These are phyloP conservation scores for Monochamus saltuarius DNA, from an alignment of 1,140 invertebrate genomes.

Conservation along the genomic window DNA sequence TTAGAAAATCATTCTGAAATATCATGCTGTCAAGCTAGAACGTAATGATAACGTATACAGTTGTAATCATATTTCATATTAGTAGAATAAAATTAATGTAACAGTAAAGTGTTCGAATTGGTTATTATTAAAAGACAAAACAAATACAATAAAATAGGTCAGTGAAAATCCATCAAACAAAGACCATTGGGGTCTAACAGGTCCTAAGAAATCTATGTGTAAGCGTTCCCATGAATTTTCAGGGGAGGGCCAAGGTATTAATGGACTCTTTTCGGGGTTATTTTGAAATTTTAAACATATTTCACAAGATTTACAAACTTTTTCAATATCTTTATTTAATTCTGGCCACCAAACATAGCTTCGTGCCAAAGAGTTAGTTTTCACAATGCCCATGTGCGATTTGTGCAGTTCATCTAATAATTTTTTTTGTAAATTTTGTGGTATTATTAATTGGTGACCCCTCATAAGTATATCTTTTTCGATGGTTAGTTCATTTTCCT, in stretches of 20 bases:
- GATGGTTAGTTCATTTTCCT: conserved; percentile 32
- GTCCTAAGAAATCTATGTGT: conserved; percentile 43
- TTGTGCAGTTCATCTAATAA: conserved; percentile 49
- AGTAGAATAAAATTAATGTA: too few species aligned
- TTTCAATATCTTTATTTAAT: conserved; percentile 49
- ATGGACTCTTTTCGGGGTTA: conserved; percentile 36
- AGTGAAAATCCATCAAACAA: too few species aligned
- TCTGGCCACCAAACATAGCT: conserved; percentile 44
- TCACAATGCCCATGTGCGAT: conserved; percentile 51
- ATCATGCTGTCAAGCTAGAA: too few species aligned
- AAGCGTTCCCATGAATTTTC: conserved; percentile 27
- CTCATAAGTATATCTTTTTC: conserved; percentile 37
- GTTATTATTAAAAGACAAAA: too few species aligned
- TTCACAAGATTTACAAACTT: conserved; percentile 25
- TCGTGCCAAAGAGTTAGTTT: conserved; percentile 52
- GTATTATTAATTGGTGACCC: conserved; percentile 49
- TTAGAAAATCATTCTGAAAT: too few species aligned
- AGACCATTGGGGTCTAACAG: too few species aligned
- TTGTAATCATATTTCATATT: too few species aligned
- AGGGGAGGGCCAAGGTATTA: conserved; percentile 1
- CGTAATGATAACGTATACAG: too few species aligned
- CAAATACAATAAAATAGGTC: too few species aligned
- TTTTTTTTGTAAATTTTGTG: conserved; percentile 33
- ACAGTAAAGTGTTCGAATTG: too few species aligned
- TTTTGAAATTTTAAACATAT: conserved; percentile 26